Conservation (phyloP, 2,888 invertebrate species). For the Unio pictorum region DNA sequence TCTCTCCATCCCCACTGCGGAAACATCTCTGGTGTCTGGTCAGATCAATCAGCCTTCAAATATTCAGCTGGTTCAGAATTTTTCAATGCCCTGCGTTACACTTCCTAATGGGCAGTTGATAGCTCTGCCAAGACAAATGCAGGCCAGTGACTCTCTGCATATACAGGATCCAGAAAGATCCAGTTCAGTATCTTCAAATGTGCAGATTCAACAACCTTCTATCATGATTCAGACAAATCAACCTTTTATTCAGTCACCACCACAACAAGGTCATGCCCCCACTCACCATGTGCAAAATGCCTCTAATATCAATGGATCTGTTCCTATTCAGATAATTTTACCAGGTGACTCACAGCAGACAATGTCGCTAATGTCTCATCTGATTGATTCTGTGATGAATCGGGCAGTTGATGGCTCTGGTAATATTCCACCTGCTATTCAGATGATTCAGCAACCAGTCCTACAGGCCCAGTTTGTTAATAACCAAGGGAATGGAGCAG, state of each 20-base stretch:
- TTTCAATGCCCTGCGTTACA: too few relatives aligned
- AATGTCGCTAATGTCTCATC: constrained; percentile 26
- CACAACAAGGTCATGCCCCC: constrained; percentile 4
- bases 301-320: constrained; percentile 21
- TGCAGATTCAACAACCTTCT: constrained; percentile 1
- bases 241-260: background rate
- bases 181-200: constrained; percentile 18
- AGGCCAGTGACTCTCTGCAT: too few relatives aligned
- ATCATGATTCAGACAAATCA: background rate
- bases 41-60: too few relatives aligned
- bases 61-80: too few relatives aligned
- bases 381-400: constrained; percentile 29
- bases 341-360: constrained; percentile 36
- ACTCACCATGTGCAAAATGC: constrained; percentile 4
- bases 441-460: constrained; percentile 9
- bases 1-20: too few relatives aligned
- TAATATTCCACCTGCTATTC: background rate
- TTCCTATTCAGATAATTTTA: constrained; percentile 34
- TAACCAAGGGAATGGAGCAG: constrained; percentile 2
- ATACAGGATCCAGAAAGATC: too few relatives aligned
- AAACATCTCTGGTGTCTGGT: too few relatives aligned
- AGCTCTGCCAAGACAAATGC: too few relatives aligned
- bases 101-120: too few relatives aligned
- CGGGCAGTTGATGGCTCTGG: constrained; percentile 5
- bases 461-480: background rate